Base-by-base conservation (phyloP, 2,888 invertebrate species). In the Apodemia zela region DNA sequence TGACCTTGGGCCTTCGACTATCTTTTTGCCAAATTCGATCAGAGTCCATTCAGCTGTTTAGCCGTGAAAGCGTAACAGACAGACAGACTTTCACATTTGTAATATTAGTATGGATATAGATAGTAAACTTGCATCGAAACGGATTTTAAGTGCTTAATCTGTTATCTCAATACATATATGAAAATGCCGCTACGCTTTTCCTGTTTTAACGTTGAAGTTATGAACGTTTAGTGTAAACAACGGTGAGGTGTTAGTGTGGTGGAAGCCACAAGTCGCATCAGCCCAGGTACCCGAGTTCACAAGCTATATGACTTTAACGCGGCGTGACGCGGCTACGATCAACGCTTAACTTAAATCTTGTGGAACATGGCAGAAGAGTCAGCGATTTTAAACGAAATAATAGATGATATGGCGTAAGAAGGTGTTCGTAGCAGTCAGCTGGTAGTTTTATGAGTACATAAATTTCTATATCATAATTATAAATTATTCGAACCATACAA, bases 241-340 rank as follows among this genome's bases (percentile, higher is more conserved):
- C 18, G 21, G 54, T 8, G 25, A 15, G 21, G 49, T 33, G 35
- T 51, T 21, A 54, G 60, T 15, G 21, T 64, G 47, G 64, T 62
- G 66, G 71, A 68, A 69, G 71, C 70, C 73, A 62, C 75, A 72
- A 73, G 71, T 71, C 70, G 67, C 70, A 69, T 75, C 25, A 29
- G 60, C 60, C 60, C 25, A 78, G 78, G 79, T 78, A 75, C 15
- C 59, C 68, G 68, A 72, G 73, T 72, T 72, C 70, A 70, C 73
- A 64, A 63, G 71, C 71, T 69, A 62, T 71, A 75, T 82, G 84
- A 84, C 72, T 77, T 69, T 85, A 87, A 88, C 81, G 74, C 75
- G 78, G 69, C 71, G 69, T 78, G 87, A 87, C 87, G 79, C 75
- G 72, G 58, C 66, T 63, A 69, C 73, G 76, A 72, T 77, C 77